A percentile compares a stretch with the other conserved stretches of the same genome.
Evolutionary conservation across 2,888 invertebrate species (phyloP).

Genomic region (Xanthorhoe designata): DNA sequence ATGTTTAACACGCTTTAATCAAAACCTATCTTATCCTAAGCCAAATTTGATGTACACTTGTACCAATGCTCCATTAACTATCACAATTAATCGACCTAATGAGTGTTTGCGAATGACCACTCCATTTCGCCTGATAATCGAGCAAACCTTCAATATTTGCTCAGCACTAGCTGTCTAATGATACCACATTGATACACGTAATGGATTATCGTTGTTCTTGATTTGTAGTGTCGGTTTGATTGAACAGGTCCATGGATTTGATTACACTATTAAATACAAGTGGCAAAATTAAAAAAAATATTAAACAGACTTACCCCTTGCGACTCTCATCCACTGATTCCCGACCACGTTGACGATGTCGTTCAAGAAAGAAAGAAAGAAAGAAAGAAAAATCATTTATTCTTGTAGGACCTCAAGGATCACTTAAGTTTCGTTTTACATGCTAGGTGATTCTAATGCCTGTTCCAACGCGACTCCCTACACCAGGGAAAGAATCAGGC

Average conservation of each 20-base stretch:
- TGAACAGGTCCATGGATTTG: not conserved
- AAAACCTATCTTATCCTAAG: constrained; percentile 38
- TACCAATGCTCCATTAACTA: constrained; percentile 69
- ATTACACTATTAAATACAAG: not conserved
- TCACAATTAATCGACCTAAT: constrained; percentile 82
- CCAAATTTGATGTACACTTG: constrained; percentile 62
- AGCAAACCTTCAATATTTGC: constrained; percentile 75
- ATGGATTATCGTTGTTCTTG: constrained; percentile 33
- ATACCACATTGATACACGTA: constrained; percentile 62
- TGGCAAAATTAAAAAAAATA: not conserved
- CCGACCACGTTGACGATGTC: no score
- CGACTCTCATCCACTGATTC: no score
- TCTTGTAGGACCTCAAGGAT: no score
- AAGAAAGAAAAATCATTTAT: no score
- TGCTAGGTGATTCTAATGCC: no score
- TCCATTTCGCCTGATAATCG: constrained; percentile 71
- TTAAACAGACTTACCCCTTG: no score
- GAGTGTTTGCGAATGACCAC: constrained; percentile 76
- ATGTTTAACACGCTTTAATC: no score
- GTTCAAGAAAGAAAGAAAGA: no score
- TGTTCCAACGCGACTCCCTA: no score
- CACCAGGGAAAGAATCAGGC: no score
- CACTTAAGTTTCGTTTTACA: no score
- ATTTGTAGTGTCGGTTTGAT: constrained; percentile 8
- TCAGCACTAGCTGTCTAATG: constrained; percentile 75